Evolutionary conservation across 1,140 invertebrate species (phyloP), one percentile per base, ranked within the genome.

Genomic region (Neoseiulus cucumeris): DNA sequence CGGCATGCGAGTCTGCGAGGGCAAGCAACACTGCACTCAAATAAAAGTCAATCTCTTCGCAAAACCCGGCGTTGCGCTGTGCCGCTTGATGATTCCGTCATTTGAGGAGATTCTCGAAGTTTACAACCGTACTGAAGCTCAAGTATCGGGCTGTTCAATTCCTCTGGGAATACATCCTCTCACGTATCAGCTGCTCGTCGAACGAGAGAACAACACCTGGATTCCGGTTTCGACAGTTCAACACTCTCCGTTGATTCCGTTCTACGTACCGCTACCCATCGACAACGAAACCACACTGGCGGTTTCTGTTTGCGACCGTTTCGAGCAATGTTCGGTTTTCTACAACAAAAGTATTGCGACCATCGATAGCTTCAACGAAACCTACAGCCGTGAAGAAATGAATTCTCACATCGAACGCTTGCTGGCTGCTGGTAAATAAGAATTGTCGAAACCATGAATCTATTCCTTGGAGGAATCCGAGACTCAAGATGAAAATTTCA

Each of bases 121-220:
- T 14, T 59, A 59, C 51, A 59, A 59, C 51, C 51, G 51, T 25
- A 29, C 51, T 0, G 51, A 59, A 33, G 51, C 22, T 17, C 51
- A 20, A 1, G 51, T 59, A 14, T 18, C 22, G 22, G 51, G 51
- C 14, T 59, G 51, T 9, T 59, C 51, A 0, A 59, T 59, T 20
- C 51, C 51, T 25, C 22, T 59, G 4, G 51, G 25, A 20, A 59
- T 59, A 1, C 51, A 59, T 9, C 51, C 51, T 1, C 51, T 59
- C 51, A 59, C 51, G 6, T 59, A 59, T 25, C 51, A 59, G 9
- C 22, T 59, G 22, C 33, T 59, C 51, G 51, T 59, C 17, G 25
- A 59, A 25, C 17, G 51, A 25, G 51, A 59, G 22, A 59, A 59
- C 51, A 59, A 59, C 22, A 59, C 25, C 22, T 59, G 51, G 51